Evolutionary conservation across 2,797 vertebrate species (phyloP), one percentile per base, ranked within the genome.

Genomic region (Sebastiscus tertius): DNA sequence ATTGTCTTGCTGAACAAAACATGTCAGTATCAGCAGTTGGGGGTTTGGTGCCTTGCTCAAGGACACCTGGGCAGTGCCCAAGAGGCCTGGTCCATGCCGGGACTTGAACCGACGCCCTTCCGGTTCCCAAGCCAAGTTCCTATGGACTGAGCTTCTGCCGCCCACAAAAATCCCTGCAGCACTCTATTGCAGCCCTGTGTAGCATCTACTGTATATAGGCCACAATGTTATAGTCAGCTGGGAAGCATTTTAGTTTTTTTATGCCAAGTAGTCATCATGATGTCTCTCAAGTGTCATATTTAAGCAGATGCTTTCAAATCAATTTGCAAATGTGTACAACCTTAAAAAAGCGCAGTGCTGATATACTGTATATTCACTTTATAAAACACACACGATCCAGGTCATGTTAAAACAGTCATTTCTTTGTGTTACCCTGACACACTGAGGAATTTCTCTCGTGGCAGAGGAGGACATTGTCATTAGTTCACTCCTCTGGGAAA

Each of bases 401-500:
- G 64, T 62, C 13, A 56, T 61, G 63, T 67, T 56, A 29, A 39
- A 34, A 49, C 29, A 59, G 33, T 16, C 4, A 26, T 24, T 52
- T 59, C 16, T 65, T 65, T 78, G 26, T 76, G 72, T 77, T 29
- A 67, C 9, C 24, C 26, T 46, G 5, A 13, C 34, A 75, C 55
- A n/a, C 13, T 16, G 46, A 69, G 31, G 65, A 24, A 9, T 76
- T 65, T 75, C 8, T 80, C 20, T 60, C 0, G 36, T 60, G 52
- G 61, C 16, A 72, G 55, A 55, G 34, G 58, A 77, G 75, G 68
- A 72, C 69, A n/a, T 9, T 72, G 74, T 62, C 76, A 80, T 88
- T 72, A 62, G 77, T 75, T 72, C 26, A 7, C 55, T 87, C 64
- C 39, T 87, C 58, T 69, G 42, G 87, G 46, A 87, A 80, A 81